phyloP scores from a whole-genome alignment of 1,140 invertebrate genomes.

The Gonioctena quinquepunctata region DNA sequence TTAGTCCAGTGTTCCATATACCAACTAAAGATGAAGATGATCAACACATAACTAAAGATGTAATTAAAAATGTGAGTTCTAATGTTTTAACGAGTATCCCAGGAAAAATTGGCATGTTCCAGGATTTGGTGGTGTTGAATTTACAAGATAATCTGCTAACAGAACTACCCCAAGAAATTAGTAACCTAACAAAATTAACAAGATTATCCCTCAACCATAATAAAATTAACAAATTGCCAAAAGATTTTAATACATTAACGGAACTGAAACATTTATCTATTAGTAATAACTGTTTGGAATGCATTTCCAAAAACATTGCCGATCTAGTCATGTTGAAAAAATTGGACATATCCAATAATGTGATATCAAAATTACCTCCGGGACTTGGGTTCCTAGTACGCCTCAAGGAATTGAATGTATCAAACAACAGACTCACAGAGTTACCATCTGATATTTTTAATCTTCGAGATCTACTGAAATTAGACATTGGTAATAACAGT shows the following conservation, averaged over 20 bases:
- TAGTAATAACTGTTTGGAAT: slow-evolving; percentile 66
- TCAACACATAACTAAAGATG: slow-evolving; percentile 65
- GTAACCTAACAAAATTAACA: slow-evolving; percentile 71
- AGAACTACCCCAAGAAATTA: slow-evolving; percentile 74
- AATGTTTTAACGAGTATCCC: slow-evolving; percentile 73
- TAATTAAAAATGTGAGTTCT: slow-evolving; percentile 80
- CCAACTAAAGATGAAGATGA: slow-evolving; percentile 70
- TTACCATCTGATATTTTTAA: slow-evolving; percentile 70
- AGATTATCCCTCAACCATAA: slow-evolving; percentile 82
- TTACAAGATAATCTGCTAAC: slow-evolving; percentile 77
- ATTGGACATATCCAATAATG: slow-evolving; percentile 69
- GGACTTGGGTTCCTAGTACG: slow-evolving; percentile 77
- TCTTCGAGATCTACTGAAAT: slow-evolving; percentile 75
- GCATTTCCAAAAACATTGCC: slow-evolving; percentile 64
- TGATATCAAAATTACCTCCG: slow-evolving; percentile 69
- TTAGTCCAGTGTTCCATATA: slow-evolving; percentile 71
- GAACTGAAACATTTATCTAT: slow-evolving; percentile 72
- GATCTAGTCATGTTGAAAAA: slow-evolving; percentile 75
- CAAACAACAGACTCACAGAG: slow-evolving; percentile 72
- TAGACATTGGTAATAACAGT: slow-evolving; percentile 79
- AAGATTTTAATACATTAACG: slow-evolving; percentile 67
- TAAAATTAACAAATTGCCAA: slow-evolving; percentile 67
- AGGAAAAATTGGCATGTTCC: slow-evolving; percentile 69
- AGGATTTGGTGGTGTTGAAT: slow-evolving; percentile 71
- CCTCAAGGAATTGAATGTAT: slow-evolving; percentile 77